Evolutionary conservation across 2,113 vertebrate species (phyloP).

Genomic region (Hoplias malabaricus): DNA sequence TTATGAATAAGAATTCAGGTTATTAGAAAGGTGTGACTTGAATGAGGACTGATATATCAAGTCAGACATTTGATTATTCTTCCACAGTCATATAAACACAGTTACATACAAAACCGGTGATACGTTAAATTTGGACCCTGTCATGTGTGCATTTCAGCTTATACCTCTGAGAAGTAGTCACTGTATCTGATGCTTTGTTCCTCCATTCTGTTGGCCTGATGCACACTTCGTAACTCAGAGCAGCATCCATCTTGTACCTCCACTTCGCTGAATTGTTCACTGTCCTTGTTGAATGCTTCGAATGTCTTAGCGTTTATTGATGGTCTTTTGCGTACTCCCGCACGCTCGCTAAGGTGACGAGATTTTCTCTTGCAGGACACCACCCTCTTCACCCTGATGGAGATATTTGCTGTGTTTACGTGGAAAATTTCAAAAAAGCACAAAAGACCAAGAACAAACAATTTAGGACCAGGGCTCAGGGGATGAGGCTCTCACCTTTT

Average conservation of each 20-base stretch:
- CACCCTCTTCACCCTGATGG: slow-evolving; percentile 63
- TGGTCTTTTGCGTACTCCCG: slow-evolving; percentile 60
- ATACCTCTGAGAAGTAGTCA: slow-evolving; percentile 82
- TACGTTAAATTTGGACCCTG: not conserved
- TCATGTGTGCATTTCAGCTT: slow-evolving; percentile 37
- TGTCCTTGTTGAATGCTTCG: slow-evolving; percentile 90
- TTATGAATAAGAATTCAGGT: no score
- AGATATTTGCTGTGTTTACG: slow-evolving; percentile 54
- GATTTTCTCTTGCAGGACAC: slow-evolving; percentile 72
- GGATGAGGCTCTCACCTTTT: not conserved
- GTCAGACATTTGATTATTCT: no score
- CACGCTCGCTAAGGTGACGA: slow-evolving; percentile 53
- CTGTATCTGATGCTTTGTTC: slow-evolving; percentile 78
- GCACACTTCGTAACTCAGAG: slow-evolving; percentile 74
- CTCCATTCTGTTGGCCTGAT: slow-evolving; percentile 76
- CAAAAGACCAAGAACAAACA: no score
- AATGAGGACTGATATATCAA: not conserved
- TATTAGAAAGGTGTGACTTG: not conserved
- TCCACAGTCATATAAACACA: no score
- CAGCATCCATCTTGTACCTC: slow-evolving; percentile 72
- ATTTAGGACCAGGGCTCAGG: no score
- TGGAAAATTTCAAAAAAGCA: no score
- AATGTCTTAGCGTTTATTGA: slow-evolving; percentile 57
- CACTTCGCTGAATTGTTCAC: slow-evolving; percentile 76
- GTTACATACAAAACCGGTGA: no score